phyloP scores from a whole-genome alignment of 2,888 invertebrate species.

The Bombylius major region DNA sequence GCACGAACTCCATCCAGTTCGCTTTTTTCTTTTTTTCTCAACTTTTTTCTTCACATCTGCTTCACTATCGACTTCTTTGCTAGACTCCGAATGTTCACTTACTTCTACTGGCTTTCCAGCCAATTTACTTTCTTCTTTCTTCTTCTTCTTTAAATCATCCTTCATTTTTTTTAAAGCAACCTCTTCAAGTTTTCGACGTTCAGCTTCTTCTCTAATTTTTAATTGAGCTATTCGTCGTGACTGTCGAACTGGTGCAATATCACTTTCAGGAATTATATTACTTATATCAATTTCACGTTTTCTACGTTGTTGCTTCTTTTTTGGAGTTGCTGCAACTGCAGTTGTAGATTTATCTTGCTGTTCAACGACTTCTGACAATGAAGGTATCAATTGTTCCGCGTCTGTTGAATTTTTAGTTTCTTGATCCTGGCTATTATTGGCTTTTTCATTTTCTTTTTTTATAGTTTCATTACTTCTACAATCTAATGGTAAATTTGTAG shows the following conservation, averaged over 20 bases:
- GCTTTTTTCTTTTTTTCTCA: constrained; percentile 33
- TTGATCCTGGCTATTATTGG: no score
- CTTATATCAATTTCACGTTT: constrained; percentile 28
- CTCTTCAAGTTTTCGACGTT: constrained; percentile 60
- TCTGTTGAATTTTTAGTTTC: no score
- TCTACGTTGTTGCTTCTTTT: constrained; percentile 5
- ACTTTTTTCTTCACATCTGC: constrained; percentile 31
- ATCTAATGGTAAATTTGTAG: no score
- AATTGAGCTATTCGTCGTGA: constrained; percentile 77
- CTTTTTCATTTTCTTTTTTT: no score
- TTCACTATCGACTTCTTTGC: constrained; percentile 22
- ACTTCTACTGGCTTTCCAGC: constrained; percentile 23
- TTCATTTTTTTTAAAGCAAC: constrained; percentile 55
- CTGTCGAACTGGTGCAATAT: constrained; percentile 47
- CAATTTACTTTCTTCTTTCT: constrained; percentile 30
- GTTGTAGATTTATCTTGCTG: not conserved
- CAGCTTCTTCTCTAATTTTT: constrained; percentile 76
- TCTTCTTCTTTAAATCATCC: constrained; percentile 46
- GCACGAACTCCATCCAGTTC: constrained; percentile 34
- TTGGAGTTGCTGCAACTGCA: not conserved
- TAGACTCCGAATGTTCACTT: constrained; percentile 25
- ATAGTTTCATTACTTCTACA: no score
- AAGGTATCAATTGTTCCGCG: no score
- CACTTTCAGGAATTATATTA: constrained; percentile 29
- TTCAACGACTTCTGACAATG: no score